Conservation (phyloP, 2,888 invertebrate genomes). For the Plebejus anna region DNA sequence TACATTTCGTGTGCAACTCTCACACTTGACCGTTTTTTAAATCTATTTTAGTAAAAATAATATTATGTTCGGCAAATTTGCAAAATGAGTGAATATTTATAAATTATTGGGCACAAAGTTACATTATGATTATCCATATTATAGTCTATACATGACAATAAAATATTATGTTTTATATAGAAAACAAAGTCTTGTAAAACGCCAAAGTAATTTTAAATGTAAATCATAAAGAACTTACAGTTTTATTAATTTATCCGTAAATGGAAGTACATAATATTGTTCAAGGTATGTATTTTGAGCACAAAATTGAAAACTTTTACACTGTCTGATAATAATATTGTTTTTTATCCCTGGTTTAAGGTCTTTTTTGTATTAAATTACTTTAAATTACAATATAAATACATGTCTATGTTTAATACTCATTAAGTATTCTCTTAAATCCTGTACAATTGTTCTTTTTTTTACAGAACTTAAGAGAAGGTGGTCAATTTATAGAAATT, state of each 20-base stretch:
- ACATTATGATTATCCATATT: not conserved
- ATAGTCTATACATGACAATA: not conserved
- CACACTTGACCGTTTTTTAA: no score
- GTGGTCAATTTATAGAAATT: constrained; percentile 20
- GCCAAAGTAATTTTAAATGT: no score
- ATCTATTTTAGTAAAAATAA: no score
- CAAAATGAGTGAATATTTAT: not conserved
- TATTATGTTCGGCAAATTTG: no score
- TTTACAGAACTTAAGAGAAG: not conserved
- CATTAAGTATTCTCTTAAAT: not conserved
- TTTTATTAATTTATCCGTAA: no score
- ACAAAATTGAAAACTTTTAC: not conserved
- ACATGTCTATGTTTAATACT: not conserved
- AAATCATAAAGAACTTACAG: no score
- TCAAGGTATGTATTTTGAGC: not conserved
- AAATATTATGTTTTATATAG: not conserved
- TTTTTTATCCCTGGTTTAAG: not conserved
- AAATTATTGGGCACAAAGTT: not conserved
- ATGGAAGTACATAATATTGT: no score
- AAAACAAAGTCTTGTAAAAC: no score
- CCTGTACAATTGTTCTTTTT: not conserved
- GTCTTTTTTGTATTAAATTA: not conserved
- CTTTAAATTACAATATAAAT: not conserved
- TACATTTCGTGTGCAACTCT: no score
- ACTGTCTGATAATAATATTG: not conserved